These are phyloP conservation scores for Pedetes capensis DNA, from an alignment of 2,113 vertebrate genomes.

Conservation along the genomic window DNA sequence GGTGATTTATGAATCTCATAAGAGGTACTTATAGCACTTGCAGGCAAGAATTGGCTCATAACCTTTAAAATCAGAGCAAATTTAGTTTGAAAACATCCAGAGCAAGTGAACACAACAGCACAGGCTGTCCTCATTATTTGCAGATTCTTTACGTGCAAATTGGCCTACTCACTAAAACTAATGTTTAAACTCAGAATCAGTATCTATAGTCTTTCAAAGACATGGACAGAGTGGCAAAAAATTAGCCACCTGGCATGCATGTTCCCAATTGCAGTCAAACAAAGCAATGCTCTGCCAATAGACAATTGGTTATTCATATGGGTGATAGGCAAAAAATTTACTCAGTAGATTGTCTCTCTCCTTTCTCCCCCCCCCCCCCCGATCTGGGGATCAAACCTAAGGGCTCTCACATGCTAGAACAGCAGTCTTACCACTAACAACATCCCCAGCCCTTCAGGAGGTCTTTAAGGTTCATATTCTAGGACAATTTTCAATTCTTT, in stretches of 20 bases:
- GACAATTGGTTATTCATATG: neutral
- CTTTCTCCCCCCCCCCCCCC: too few relatives aligned
- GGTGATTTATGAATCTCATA: neutral
- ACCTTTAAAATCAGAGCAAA: constrained; percentile 4
- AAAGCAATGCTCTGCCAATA: neutral
- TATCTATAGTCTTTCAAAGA: neutral
- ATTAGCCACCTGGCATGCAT: neutral
- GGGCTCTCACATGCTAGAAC: neutral
- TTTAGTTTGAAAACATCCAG: constrained; percentile 5
- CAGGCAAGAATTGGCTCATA: neutral
- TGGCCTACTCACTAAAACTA: neutral
- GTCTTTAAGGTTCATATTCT: constrained; percentile 16
- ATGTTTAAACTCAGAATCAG: neutral
- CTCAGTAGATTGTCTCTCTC: neutral
- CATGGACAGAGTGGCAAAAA: neutral
- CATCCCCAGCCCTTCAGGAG: neutral
- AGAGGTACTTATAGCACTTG: neutral
- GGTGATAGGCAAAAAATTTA: neutral
- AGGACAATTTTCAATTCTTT: constrained; percentile 34
- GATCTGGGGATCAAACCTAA: neutral
- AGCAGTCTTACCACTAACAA: neutral
- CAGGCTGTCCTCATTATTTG: neutral
- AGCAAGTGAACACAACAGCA: neutral
- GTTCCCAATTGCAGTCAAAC: neutral
- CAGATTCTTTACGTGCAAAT: neutral